Evolutionary conservation across 2,888 invertebrate species (phyloP).

Genomic region (Tenthredo distinguenda): DNA sequence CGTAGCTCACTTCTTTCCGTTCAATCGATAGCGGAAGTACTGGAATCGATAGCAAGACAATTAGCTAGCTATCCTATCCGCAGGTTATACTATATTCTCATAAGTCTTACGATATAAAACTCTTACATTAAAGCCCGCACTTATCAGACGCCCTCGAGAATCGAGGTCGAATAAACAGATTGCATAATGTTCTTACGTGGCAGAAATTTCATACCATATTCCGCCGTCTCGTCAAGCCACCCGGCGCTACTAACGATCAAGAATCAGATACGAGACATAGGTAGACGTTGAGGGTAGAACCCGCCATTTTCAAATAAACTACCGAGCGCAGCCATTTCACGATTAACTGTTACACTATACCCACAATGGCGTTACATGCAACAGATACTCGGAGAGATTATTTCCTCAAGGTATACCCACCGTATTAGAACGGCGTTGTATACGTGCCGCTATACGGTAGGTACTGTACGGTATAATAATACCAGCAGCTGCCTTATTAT

Average conservation of each 20-base stretch:
- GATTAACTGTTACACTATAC: constrained; percentile 1
- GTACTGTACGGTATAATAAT: background rate
- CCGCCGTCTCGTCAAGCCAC: background rate
- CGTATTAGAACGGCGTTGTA: background rate
- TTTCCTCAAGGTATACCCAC: background rate
- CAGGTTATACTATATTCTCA: background rate
- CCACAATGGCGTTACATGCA: constrained; percentile 58
- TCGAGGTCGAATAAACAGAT: background rate
- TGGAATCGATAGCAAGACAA: constrained; percentile 65
- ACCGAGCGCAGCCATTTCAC: constrained; percentile 4
- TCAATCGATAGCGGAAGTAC: constrained; percentile 71
- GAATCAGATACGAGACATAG: background rate
- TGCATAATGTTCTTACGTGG: background rate
- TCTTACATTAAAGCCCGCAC: constrained; percentile 29
- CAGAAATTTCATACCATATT: no score
- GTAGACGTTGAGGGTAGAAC: background rate
- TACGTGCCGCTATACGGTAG: background rate
- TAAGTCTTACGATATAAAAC: constrained; percentile 53
- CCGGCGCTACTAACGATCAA: background rate
- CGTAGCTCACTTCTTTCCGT: constrained; percentile 66
- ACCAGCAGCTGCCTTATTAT: background rate
- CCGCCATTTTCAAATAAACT: constrained; percentile 25
- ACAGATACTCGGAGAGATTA: constrained; percentile 63
- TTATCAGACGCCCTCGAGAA: background rate
- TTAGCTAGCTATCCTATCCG: constrained; percentile 16